These are phyloP conservation scores for Perdita meconis DNA, from an alignment of 2,888 invertebrate genomes.

Conservation along the genomic window DNA sequence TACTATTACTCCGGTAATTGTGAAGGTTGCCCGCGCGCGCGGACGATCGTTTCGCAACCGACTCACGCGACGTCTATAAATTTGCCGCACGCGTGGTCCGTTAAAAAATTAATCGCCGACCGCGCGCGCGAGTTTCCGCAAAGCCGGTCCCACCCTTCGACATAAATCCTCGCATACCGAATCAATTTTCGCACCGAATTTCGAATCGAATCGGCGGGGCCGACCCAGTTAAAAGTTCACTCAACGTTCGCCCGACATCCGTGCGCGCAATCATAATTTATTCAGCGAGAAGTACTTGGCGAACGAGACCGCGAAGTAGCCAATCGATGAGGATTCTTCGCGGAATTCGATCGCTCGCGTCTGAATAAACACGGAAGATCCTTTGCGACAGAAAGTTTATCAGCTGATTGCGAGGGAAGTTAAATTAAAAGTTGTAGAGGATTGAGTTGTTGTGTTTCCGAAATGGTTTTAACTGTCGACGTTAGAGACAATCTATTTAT, in stretches of 20 bases:
- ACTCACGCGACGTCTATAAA: constrained; percentile 12
- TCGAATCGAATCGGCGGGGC: constrained; percentile 1
- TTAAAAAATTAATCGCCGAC: constrained; percentile 22
- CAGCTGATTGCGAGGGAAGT: too few relatives aligned
- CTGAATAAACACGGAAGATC: background rate
- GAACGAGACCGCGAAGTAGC: constrained; percentile 23
- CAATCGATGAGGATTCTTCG: constrained; percentile 41
- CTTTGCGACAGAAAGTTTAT: too few relatives aligned
- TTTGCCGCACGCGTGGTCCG: background rate
- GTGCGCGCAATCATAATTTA: constrained; percentile 46
- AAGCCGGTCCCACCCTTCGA: background rate
- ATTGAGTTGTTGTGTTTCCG: too few relatives aligned
- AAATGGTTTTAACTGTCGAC: too few relatives aligned
- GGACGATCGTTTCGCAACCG: background rate
- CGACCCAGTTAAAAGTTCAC: constrained; percentile 32
- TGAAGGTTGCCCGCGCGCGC: background rate
- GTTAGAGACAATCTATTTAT: too few relatives aligned
- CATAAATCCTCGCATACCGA: background rate
- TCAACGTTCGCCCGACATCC: constrained; percentile 24
- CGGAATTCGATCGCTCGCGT: constrained; percentile 10
- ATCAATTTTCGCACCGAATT: constrained; percentile 25
- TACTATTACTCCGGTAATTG: constrained; percentile 3
- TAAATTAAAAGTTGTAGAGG: too few relatives aligned
- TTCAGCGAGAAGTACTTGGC: constrained; percentile 33
- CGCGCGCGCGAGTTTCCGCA: background rate